Evolutionary conservation across 2,113 vertebrate species (phyloP).

Genomic region (Lophura nycthemera): DNA sequence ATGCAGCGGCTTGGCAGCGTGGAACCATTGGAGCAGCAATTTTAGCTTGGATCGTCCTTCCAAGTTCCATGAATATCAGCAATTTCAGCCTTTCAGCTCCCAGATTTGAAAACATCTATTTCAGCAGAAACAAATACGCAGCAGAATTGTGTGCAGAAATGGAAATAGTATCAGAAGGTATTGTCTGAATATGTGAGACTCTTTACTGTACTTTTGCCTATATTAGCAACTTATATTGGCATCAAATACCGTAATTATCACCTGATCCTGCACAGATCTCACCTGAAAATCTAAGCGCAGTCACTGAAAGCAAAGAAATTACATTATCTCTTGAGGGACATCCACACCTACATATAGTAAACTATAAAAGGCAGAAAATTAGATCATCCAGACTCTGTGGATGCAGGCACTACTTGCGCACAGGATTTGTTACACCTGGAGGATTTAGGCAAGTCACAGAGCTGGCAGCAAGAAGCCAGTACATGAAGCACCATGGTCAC

Average conservation of each 20-base stretch:
- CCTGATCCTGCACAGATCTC: not conserved
- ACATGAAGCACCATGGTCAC: fast-evolving
- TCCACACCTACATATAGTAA: not conserved
- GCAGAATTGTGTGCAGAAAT: not conserved
- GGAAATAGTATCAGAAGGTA: not conserved
- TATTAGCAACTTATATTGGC: not conserved
- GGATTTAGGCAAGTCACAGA: not conserved
- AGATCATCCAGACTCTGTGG: fast-evolving
- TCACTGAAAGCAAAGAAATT: not conserved
- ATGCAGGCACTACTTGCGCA: no score
- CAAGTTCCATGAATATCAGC: fast-evolving
- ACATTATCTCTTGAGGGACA: not conserved
- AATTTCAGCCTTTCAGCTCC: not conserved
- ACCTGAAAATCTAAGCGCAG: not conserved
- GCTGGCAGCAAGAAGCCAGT: not conserved
- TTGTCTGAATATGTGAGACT: not conserved
- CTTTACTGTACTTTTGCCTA: not conserved
- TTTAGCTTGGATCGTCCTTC: not conserved
- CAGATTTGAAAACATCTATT: not conserved
- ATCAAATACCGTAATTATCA: not conserved
- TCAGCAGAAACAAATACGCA: not conserved
- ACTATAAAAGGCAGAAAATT: not conserved
- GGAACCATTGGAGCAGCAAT: not conserved
- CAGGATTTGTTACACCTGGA: not conserved
- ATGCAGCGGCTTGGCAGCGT: conserved; percentile 17